phyloP scores from a whole-genome alignment of 2,113 vertebrate species.

The Albula goreensis region DNA sequence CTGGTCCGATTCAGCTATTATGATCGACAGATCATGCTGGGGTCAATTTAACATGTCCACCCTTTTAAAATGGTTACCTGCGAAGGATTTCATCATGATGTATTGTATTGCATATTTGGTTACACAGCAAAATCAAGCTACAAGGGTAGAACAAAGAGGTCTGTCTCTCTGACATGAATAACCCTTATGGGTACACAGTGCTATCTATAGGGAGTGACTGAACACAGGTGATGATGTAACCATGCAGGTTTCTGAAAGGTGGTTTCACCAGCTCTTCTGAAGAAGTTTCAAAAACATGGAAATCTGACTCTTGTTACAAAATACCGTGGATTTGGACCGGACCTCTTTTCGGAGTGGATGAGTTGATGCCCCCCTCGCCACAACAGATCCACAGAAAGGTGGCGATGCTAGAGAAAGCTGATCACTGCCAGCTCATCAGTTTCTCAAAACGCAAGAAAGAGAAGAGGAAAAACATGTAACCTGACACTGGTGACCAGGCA shows the following conservation, averaged over 20 bases:
- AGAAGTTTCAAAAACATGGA: background rate
- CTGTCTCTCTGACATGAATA: background rate
- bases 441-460: background rate
- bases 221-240: background rate
- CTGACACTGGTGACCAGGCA: background rate
- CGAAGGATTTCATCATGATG: too few relatives aligned
- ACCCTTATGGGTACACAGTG: background rate
- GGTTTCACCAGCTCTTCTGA: background rate
- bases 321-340: background rate
- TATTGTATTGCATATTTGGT: too few relatives aligned
- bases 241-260: background rate
- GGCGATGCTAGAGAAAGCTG: background rate
- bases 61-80: too few relatives aligned
- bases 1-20: too few relatives aligned
- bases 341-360: background rate
- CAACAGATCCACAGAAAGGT: background rate
- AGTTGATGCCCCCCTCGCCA: background rate
- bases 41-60: too few relatives aligned
- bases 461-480: background rate
- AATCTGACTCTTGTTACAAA: background rate
- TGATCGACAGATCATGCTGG: too few relatives aligned
- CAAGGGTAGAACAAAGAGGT: background rate
- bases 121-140: too few relatives aligned
- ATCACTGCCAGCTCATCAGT: background rate
- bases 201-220: background rate